phyloP scores from a whole-genome alignment of 2,113 vertebrate species.

The Calyptomena viridis region DNA sequence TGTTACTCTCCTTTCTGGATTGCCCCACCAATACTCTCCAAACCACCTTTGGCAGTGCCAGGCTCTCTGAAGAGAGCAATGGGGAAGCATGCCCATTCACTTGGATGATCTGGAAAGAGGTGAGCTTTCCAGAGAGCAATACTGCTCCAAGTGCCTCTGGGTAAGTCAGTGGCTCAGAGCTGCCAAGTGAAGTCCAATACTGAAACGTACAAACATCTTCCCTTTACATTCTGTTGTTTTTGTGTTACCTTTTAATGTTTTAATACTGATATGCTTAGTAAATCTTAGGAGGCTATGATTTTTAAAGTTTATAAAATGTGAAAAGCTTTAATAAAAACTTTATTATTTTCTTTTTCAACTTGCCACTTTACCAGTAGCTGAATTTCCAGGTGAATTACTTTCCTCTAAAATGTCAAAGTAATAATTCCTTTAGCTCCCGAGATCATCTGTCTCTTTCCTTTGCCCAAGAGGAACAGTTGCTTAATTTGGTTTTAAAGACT shows the following conservation, averaged over 20 bases:
- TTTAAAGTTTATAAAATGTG: background rate
- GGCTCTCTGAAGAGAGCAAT: background rate
- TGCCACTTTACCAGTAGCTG: background rate
- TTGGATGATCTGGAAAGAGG: background rate
- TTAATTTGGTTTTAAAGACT: background rate
- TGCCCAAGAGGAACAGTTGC: background rate
- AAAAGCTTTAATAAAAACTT: background rate
- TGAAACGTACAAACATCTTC: background rate
- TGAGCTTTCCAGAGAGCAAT: background rate
- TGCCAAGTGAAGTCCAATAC: background rate
- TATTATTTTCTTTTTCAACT: background rate
- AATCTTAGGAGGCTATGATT: background rate
- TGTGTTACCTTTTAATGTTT: background rate
- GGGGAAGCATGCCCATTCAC: background rate
- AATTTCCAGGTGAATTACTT: slow-evolving; percentile 8
- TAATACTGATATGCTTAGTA: background rate
- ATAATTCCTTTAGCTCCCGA: background rate
- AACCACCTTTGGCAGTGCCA: background rate
- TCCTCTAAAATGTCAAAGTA: background rate
- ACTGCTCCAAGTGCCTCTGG: background rate
- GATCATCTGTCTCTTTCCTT: background rate
- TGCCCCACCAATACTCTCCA: background rate
- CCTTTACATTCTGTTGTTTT: background rate
- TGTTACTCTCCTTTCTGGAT: background rate
- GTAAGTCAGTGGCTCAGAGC: background rate